These are phyloP conservation scores for Callospermophilus lateralis DNA, from an alignment of 2,113 vertebrate species.

Conservation along the genomic window DNA sequence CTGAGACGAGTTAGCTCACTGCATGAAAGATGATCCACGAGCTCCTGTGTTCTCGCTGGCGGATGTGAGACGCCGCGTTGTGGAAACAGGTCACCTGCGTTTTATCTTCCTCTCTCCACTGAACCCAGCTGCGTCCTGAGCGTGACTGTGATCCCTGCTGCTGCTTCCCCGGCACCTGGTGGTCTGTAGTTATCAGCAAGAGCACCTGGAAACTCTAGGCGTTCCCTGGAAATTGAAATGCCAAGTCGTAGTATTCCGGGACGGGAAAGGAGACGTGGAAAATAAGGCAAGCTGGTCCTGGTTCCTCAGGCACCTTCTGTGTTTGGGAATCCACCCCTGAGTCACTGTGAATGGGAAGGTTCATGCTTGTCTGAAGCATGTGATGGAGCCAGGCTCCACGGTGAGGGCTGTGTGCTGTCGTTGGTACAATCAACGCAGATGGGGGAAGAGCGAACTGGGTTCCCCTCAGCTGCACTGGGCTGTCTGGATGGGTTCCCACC, in stretches of 20 bases:
- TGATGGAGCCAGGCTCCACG: background rate
- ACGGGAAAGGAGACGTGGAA: background rate
- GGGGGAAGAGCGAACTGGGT: background rate
- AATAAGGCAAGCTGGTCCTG: background rate
- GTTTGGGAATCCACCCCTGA: background rate
- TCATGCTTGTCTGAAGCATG: background rate
- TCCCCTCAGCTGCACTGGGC: background rate
- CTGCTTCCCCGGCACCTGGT: background rate
- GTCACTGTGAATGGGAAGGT: background rate
- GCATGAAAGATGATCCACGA: background rate
- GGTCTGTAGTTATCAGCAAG: background rate
- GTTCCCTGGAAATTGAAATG: background rate
- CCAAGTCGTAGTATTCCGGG: background rate
- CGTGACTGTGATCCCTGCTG: background rate
- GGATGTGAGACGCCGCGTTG: rapidly evolving
- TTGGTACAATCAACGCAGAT: background rate
- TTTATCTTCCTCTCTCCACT: background rate
- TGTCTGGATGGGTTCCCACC: rapidly evolving
- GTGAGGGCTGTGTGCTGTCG: background rate
- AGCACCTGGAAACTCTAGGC: background rate
- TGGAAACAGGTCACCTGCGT: background rate
- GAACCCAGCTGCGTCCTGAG: rapidly evolving
- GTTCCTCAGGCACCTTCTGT: rapidly evolving
- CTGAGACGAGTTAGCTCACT: background rate
- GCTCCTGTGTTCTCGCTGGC: rapidly evolving